Conservation (phyloP, 1,140 invertebrate genomes). For the Diplogasteroides magnus region DNA sequence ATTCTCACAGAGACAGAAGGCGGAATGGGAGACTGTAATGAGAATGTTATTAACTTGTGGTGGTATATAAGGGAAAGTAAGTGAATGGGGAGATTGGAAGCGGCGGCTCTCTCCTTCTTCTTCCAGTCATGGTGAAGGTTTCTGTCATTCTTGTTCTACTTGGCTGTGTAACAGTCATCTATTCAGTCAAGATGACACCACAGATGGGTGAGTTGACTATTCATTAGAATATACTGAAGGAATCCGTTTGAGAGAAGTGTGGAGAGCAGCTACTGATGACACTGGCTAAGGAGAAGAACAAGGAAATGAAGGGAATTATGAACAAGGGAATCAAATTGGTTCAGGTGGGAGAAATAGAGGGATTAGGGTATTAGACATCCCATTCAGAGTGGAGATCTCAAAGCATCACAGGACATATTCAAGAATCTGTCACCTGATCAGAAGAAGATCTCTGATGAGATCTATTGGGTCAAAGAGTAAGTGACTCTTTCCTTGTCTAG, state of each 20-base stretch:
- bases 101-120: too few relatives aligned
- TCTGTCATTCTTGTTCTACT: too few relatives aligned
- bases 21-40: too few relatives aligned
- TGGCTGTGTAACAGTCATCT: too few relatives aligned
- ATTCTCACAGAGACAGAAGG: too few relatives aligned
- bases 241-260: background rate
- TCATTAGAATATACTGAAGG: background rate
- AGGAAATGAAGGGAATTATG: background rate
- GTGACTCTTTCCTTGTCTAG: too few relatives aligned
- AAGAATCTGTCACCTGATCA: background rate
- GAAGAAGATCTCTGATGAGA: too few relatives aligned
- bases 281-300: background rate
- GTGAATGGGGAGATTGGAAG: too few relatives aligned
- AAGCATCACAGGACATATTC: background rate
- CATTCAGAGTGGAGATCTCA: background rate
- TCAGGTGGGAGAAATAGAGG: background rate
- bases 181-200: background rate
- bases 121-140: too few relatives aligned
- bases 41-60: too few relatives aligned
- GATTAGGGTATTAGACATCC: background rate
- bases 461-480: too few relatives aligned
- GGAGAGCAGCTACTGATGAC: background rate
- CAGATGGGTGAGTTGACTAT: background rate
- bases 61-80: too few relatives aligned
- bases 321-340: background rate